Evolutionary conservation across 2,113 vertebrate genomes (phyloP).

Genomic region (Sialia sialis): DNA sequence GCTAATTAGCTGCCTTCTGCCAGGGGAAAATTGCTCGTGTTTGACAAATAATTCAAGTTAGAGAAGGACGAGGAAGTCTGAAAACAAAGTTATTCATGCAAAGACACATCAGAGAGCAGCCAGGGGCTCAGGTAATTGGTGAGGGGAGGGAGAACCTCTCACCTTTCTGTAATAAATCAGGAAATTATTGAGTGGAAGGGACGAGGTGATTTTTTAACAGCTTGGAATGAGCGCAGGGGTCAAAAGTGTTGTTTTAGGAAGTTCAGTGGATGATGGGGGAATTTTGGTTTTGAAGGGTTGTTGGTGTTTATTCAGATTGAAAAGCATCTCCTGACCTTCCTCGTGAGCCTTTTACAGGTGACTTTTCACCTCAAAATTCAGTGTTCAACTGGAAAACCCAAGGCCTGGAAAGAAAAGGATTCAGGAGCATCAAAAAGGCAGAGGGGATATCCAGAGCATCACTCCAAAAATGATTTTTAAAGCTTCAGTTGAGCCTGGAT

Average conservation of each 20-base stretch:
- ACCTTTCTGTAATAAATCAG: background rate
- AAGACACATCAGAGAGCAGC: background rate
- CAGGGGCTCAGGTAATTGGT: background rate
- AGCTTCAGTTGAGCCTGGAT: background rate
- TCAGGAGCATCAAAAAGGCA: background rate
- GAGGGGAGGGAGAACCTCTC: background rate
- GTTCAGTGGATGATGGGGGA: background rate
- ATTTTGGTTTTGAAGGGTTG: background rate
- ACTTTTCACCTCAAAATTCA: background rate
- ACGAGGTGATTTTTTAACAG: background rate
- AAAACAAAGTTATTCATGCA: slow-evolving; percentile 10
- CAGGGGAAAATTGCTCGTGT: slow-evolving; percentile 47
- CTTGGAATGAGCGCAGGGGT: background rate
- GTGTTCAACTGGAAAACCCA: accelerated
- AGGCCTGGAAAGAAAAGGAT: background rate
- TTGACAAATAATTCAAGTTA: slow-evolving; percentile 46
- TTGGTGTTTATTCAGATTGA: background rate
- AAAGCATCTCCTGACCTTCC: background rate
- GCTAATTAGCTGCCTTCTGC: slow-evolving; percentile 47
- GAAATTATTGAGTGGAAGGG: background rate
- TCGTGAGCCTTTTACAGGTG: background rate
- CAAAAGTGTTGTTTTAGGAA: background rate
- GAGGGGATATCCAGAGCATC: background rate
- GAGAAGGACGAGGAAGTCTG: background rate
- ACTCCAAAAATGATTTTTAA: background rate